These are phyloP conservation scores for Heliconius cydno DNA, from an alignment of 2,888 invertebrate species.

Conservation along the genomic window DNA sequence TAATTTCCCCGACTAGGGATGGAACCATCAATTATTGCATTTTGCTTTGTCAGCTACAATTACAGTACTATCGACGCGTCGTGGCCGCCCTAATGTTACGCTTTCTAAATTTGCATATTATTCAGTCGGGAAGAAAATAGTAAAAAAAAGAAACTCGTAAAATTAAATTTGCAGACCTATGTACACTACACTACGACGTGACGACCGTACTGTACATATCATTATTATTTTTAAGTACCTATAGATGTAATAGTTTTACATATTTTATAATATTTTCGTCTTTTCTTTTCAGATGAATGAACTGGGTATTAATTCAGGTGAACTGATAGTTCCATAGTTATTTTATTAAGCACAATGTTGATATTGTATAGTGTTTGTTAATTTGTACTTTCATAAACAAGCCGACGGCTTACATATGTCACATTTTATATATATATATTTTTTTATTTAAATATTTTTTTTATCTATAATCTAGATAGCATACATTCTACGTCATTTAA, in stretches of 20 bases:
- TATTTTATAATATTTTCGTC: constrained; percentile 10
- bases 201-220: no score
- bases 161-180: no score
- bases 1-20: no score
- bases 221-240: not conserved
- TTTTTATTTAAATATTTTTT: not conserved
- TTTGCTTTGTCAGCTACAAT: no score
- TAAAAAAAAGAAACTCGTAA: no score
- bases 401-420: constrained; percentile 24
- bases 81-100: no score
- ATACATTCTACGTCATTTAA: not conserved
- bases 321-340: constrained; percentile 58
- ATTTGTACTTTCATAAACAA: not conserved
- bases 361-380: constrained; percentile 30
- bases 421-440: not conserved
- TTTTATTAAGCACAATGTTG: constrained; percentile 26
- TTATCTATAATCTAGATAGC: not conserved
- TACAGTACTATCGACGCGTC: no score
- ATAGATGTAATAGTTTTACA: not conserved
- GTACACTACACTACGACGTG: no score
- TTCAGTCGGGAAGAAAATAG: no score
- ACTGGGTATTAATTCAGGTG: constrained; percentile 53
- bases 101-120: no score
- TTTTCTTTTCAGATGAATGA: constrained; percentile 58
- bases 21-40: no score